Evolutionary conservation across 2,888 invertebrate species (phyloP), one percentile per base, ranked within the genome.

Genomic region (Merodon equestris): DNA sequence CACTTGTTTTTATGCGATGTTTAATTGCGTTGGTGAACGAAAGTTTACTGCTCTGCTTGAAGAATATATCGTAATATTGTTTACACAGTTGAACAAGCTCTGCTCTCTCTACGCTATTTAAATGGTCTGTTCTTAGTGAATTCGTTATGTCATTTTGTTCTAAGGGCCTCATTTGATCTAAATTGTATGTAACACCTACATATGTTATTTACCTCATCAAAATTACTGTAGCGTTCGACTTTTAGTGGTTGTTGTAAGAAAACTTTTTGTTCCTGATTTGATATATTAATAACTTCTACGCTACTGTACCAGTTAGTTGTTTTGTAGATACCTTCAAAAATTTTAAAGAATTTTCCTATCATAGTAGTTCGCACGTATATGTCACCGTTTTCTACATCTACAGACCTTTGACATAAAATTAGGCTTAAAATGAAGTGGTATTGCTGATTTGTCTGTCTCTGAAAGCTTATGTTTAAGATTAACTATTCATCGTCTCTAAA

Each of bases 401-500:
- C 54, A 9, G 1, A 56, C 27, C 9, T 56, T 42, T 9, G 56
- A 58, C 15, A 47, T 36, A 17, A 13, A 19, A 5, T 58, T 58
- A 7, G 57, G 45, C n/a, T 58, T 58, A 12, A 58, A 58, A 0
- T 36, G 45, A 15, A 57, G 44, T 15, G 34, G 15, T 0, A 45
- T 45, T 15, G 2, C 0, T 9, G 40, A n/a, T 4, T 60, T 64
- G 10, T 13, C 44, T 18, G 72, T 77, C 51, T 61, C 51, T 57
- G 68, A 51, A 15, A 51, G 1, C 14, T 34, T 48, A 12, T 72
- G 50, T 40, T 56, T 48, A 9, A 70, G 7, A 38, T 66, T 56
- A 1, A 74, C 61, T 27, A 38, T 75, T 64, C 56, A 82, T 61
- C 19, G 13, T 57, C 44, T 75, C 79, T 68, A 82, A 56, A 40